phyloP scores from a whole-genome alignment of 2,113 vertebrate species.

The Myrmophylax atrothorax region DNA sequence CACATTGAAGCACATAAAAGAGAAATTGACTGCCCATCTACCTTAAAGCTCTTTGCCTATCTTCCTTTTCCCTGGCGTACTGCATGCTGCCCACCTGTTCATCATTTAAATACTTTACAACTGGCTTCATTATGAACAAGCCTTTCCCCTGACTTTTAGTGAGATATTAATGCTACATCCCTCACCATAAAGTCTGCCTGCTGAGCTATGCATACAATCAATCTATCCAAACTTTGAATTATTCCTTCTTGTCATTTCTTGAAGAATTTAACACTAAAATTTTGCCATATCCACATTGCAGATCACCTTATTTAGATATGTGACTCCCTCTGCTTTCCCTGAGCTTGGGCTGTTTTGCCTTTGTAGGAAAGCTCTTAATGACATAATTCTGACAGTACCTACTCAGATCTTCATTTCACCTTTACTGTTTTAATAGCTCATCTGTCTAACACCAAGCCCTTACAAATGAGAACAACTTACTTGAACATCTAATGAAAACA shows the following conservation, averaged over 20 bases:
- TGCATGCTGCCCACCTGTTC: background rate
- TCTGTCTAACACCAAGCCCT: background rate
- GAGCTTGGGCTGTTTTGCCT: background rate
- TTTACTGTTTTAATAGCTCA: background rate
- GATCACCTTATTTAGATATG: background rate
- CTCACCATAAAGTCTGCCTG: background rate
- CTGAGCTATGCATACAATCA: background rate
- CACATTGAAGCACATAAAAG: background rate
- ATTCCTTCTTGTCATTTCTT: background rate
- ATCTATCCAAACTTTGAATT: background rate
- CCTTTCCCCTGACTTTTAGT: background rate
- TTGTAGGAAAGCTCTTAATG: background rate
- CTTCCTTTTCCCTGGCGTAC: background rate
- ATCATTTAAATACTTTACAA: background rate
- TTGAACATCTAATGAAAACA: background rate
- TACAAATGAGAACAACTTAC: background rate
- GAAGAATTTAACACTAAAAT: background rate
- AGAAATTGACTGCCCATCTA: fast-evolving
- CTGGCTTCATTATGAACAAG: background rate
- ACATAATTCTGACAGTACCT: background rate
- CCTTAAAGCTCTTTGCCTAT: background rate
- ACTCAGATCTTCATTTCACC: background rate
- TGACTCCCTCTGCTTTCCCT: background rate
- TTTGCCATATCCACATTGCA: background rate
- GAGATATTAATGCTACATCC: background rate